Base-by-base conservation (phyloP, 2,797 vertebrate species). In the Geotrypetes seraphini region DNA sequence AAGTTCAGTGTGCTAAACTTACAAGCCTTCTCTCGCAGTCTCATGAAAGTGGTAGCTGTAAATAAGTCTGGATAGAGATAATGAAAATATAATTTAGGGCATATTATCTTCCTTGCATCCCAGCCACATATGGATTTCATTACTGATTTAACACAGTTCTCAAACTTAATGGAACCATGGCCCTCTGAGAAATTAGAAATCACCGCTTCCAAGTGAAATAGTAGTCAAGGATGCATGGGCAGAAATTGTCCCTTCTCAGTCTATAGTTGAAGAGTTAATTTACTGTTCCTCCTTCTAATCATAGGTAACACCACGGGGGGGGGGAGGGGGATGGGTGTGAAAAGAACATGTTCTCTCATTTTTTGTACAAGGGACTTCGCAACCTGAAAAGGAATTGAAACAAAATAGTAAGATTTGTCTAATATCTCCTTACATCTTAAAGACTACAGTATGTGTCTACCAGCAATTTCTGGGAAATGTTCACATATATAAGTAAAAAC, bases 1-100 rank as follows among this genome's bases (percentile, higher is more conserved):
- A 62, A 51, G 63, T 76, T 65, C 74, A 79, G 71, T 59, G 63
- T 65, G 54, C 66, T 77, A 74, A 63, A 34, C 32, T 32, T 56
- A 71, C 77, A 73, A 55, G 46, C 78, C 67, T 73, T 33, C 54
- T 28, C 51, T 31, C 52, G 60, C 57, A 75, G 51, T 71, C 69
- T 75, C 47, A 61, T 60, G 21, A 10, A 28, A 78, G 63, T 54
- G 76, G 53, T 65, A 68, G 52, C 25, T 63, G 50, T 61, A 77
- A 68, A 69, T 52, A 58, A 51, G 31, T 46, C 31, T 40, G 57
- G 49, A 66, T 42, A 42, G 49, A 57, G 47, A 29, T 51, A 53
- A 28, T 40, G 47, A 60, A 57, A 63, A 45, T n/a, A 62, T 54
- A 61, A 60, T 39, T 66, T 62, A 53, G 42, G 46, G 43, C 56